Evolutionary conservation across 2,797 vertebrate genomes (phyloP).

Genomic region (Rhyacichthys aspro): DNA sequence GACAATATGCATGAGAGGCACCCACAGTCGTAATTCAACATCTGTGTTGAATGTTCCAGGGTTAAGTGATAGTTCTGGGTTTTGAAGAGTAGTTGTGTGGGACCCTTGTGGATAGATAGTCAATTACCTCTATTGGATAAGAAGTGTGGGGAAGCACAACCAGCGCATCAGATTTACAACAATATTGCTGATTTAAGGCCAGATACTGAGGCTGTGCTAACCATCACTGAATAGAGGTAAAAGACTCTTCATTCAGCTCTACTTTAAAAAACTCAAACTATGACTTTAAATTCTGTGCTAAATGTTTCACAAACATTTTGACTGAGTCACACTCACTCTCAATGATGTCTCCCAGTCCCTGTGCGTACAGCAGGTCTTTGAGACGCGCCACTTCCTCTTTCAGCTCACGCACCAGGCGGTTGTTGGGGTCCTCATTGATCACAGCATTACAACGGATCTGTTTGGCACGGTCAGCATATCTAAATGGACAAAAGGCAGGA

Average conservation of each 20-base stretch:
- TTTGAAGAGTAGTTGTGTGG: neutral
- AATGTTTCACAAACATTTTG: neutral
- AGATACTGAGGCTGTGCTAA: neutral
- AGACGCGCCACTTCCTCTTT: slow-evolving; percentile 97
- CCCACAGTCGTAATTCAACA: slow-evolving; percentile 36
- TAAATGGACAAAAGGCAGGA: slow-evolving; percentile 43
- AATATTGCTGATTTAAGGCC: no score
- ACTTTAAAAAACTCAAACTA: neutral
- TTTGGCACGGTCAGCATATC: slow-evolving; percentile 92
- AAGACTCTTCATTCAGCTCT: neutral
- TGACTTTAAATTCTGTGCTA: neutral
- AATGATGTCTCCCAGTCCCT: slow-evolving; percentile 97
- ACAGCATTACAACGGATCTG: slow-evolving; percentile 94
- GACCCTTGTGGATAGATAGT: no score
- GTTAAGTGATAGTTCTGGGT: neutral
- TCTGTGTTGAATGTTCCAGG: slow-evolving; percentile 22
- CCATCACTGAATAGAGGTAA: neutral
- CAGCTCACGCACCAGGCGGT: slow-evolving; percentile 95
- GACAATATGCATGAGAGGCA: slow-evolving; percentile 62
- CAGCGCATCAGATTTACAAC: no score
- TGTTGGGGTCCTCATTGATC: slow-evolving; percentile 99
- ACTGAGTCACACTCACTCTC: slow-evolving; percentile 86
- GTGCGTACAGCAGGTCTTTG: slow-evolving; percentile 92
- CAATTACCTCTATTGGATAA: no score
- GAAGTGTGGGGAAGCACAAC: no score